A percentile compares a stretch with the other conserved stretches of the same genome.
These are phyloP conservation scores for Odontophorus gujanensis DNA, from an alignment of 2,113 vertebrate species.

Conservation along the genomic window DNA sequence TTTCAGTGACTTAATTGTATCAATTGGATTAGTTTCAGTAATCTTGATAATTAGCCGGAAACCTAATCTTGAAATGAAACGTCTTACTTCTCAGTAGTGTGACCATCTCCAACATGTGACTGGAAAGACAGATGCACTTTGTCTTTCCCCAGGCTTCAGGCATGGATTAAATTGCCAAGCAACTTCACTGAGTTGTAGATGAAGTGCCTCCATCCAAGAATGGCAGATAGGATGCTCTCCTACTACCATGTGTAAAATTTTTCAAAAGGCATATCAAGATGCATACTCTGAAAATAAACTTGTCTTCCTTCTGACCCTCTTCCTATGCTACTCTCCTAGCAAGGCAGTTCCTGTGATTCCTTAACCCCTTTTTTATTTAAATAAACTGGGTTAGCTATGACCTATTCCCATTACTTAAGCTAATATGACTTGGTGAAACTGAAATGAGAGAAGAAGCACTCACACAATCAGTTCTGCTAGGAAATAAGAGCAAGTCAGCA, in stretches of 20 bases:
- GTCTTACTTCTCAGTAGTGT: not conserved
- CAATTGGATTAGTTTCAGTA: not conserved
- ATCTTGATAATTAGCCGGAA: not conserved
- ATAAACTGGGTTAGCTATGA: not conserved
- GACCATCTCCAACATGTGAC: not conserved
- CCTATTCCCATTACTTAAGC: not conserved
- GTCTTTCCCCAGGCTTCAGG: not conserved
- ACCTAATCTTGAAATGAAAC: not conserved
- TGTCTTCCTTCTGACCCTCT: not conserved
- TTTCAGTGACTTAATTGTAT: not conserved
- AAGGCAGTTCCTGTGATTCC: not conserved
- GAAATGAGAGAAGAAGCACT: not conserved
- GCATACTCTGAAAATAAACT: not conserved
- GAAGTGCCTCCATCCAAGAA: not conserved
- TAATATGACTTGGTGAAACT: not conserved
- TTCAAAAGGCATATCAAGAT: not conserved
- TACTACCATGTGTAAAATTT: not conserved
- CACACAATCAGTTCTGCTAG: conserved; percentile 25
- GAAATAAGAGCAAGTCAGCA: conserved; percentile 52
- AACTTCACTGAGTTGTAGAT: not conserved
- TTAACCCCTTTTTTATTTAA: not conserved
- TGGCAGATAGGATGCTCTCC: not conserved
- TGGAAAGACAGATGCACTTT: not conserved
- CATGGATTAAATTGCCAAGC: not conserved
- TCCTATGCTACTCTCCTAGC: not conserved